These are phyloP conservation scores for Drosophila triauraria DNA, from an alignment of 1,140 invertebrate species.

Conservation along the genomic window DNA sequence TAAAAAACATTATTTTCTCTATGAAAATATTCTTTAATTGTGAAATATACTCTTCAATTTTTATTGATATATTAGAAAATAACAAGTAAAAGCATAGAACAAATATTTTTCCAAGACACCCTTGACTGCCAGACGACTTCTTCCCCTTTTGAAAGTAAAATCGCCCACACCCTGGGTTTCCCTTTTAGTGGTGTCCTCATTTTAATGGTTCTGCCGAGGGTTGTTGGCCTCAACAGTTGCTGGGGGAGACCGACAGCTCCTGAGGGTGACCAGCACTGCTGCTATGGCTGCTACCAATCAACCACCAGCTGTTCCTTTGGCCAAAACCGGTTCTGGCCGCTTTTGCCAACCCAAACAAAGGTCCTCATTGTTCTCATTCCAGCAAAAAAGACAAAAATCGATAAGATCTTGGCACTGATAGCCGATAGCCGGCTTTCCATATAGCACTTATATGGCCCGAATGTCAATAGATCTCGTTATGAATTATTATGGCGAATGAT, in stretches of 20 bases:
- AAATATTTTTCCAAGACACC: background rate
- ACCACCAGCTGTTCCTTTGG: constrained; percentile 48
- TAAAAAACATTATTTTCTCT: background rate
- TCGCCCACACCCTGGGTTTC: background rate
- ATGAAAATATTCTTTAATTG: too few relatives aligned
- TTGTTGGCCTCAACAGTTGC: constrained; percentile 46
- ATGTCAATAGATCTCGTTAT: constrained; percentile 56
- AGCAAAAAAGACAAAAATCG: constrained; percentile 44
- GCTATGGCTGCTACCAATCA: constrained; percentile 30
- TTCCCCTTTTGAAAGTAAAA: constrained; percentile 13
- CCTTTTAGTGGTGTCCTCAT: constrained; percentile 30
- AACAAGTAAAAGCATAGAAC: background rate
- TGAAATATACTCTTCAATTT: too few relatives aligned
- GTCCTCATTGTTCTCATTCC: constrained; percentile 53
- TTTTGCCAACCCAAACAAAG: constrained; percentile 61
- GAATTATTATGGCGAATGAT: constrained; percentile 49
- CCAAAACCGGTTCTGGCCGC: constrained; percentile 63
- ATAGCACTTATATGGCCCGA: constrained; percentile 28
- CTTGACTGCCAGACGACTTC: background rate
- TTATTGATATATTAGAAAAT: background rate
- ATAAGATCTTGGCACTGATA: constrained; percentile 68
- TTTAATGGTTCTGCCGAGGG: constrained; percentile 31
- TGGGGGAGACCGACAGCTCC: constrained; percentile 14
- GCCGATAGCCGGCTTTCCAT: constrained; percentile 27
- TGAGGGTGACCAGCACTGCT: constrained; percentile 49